Evolutionary conservation across 1,140 invertebrate species (phyloP).

Genomic region (Ips nitidus): DNA sequence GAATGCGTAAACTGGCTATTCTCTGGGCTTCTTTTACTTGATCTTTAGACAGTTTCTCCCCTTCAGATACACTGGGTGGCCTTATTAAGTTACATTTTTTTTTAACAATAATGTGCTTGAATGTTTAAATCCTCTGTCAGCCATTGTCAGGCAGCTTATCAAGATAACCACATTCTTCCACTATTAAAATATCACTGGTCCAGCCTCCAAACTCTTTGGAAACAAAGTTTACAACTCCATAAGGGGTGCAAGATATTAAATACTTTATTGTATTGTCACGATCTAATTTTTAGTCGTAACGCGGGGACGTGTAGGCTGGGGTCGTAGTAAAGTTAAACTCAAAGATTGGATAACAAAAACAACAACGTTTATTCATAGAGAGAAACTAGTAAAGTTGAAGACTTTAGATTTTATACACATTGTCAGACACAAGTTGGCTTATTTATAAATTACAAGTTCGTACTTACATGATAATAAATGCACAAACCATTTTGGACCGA

Average conservation of each 20-base stretch:
- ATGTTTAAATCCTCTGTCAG: constrained; percentile 49
- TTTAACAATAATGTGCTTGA: not conserved
- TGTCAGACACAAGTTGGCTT: no score
- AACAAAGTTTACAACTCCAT: constrained; percentile 53
- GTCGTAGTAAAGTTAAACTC: no score
- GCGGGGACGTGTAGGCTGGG: no score
- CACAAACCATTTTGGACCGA: no score
- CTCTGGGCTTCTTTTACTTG: constrained; percentile 43
- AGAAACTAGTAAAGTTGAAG: no score
- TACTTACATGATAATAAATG: no score
- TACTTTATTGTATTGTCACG: constrained; percentile 52
- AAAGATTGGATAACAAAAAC: no score
- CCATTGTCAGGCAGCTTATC: constrained; percentile 41
- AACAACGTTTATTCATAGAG: no score
- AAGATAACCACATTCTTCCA: constrained; percentile 50
- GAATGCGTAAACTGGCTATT: constrained; percentile 49
- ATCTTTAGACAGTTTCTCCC: constrained; percentile 30
- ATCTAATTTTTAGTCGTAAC: no score
- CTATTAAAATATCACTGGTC: constrained; percentile 45
- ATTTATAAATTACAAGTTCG: no score
- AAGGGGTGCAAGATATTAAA: constrained; percentile 52
- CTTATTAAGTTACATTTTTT: not conserved
- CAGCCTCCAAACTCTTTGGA: constrained; percentile 52
- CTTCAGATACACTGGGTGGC: not conserved
- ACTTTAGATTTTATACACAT: no score